Conservation (phyloP, 2,888 invertebrate species). For the Rhaphigaster nebulosa region DNA sequence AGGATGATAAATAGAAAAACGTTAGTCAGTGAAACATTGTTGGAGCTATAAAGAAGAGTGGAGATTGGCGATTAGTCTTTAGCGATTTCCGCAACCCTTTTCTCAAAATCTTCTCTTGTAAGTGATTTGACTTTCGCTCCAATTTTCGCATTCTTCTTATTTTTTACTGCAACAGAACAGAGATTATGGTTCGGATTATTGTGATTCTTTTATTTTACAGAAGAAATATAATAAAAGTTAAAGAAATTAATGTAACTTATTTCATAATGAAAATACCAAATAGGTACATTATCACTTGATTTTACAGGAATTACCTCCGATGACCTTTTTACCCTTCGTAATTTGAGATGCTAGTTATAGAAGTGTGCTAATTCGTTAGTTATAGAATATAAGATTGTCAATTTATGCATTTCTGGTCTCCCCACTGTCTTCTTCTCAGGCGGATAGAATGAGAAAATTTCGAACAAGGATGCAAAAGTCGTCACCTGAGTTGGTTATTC, state of each 20-base stretch:
- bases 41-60: not conserved
- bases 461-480: too few species aligned
- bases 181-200: not conserved
- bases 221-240: not conserved
- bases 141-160: slow-evolving; percentile 59
- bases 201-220: not conserved
- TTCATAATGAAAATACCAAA: not conserved
- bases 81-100: slow-evolving; percentile 25
- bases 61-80: not conserved
- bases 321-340: not conserved
- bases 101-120: slow-evolving; percentile 61
- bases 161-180: slow-evolving; percentile 60
- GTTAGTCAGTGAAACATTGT: not conserved
- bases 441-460: too few species aligned
- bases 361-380: too few species aligned
- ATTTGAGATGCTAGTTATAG: too few species aligned
- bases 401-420: too few species aligned
- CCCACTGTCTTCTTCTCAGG: too few species aligned
- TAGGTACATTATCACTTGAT: not conserved
- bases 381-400: too few species aligned
- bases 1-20: not conserved
- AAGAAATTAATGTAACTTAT: not conserved
- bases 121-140: slow-evolving; percentile 60
- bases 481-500: too few species aligned
- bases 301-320: not conserved